A percentile compares a stretch with the other conserved stretches of the same genome.
These are phyloP conservation scores for Phalacrocorax pelagicus DNA, from an alignment of 2,113 vertebrate genomes.

Conservation along the genomic window DNA sequence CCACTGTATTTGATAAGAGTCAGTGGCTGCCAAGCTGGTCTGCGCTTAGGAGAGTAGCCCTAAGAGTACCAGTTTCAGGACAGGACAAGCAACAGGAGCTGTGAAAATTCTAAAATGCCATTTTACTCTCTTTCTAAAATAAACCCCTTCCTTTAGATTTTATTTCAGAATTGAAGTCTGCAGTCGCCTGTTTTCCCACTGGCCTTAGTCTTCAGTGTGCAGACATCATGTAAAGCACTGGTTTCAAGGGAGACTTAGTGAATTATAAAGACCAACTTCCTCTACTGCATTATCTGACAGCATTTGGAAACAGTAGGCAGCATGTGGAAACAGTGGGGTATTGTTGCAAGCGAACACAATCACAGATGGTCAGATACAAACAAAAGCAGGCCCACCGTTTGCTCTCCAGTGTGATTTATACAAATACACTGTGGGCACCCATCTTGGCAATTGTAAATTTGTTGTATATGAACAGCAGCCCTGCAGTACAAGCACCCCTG, in stretches of 20 bases:
- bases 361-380: conserved; percentile 8
- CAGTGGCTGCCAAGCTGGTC: neutral
- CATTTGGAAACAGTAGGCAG: neutral
- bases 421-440: neutral
- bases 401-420: neutral
- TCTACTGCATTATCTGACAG: neutral
- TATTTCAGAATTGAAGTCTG: neutral
- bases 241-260: neutral
- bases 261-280: neutral
- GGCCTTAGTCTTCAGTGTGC: neutral
- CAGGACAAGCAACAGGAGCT: neutral
- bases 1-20: neutral
- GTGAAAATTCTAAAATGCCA: neutral
- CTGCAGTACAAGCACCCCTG: neutral
- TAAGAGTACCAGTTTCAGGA: neutral
- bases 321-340: neutral
- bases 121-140: neutral
- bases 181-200: neutral
- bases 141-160: neutral
- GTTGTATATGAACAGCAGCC: neutral
- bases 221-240: neutral
- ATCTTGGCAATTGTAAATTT: neutral
- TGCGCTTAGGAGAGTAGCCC: neutral
- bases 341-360: neutral
- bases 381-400: neutral